A percentile compares a stretch with the other conserved stretches of the same genome.
These are phyloP conservation scores for Odocoileus virginianus DNA, from an alignment of 2,113 vertebrate genomes.

Conservation along the genomic window DNA sequence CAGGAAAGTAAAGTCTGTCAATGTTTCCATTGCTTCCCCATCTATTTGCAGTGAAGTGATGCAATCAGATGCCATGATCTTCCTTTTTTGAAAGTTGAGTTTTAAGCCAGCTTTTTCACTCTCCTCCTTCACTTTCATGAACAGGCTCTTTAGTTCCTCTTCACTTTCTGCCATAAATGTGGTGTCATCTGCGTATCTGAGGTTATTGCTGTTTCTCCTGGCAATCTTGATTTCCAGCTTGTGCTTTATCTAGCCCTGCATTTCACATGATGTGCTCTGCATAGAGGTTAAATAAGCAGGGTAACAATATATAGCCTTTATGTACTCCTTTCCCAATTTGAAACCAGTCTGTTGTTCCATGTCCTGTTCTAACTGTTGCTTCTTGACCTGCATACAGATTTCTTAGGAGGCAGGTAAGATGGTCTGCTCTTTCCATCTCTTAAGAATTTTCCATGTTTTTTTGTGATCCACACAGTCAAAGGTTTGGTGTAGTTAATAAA, in stretches of 20 bases:
- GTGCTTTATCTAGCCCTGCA: not conserved
- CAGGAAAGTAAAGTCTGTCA: not conserved
- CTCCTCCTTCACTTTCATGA: not conserved
- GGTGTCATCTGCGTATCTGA: not conserved
- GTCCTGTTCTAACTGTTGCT: not conserved
- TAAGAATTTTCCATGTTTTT: not conserved
- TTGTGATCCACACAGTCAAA: not conserved
- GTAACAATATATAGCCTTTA: not conserved
- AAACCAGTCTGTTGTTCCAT: not conserved
- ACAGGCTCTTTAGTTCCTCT: not conserved
- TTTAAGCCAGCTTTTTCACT: not conserved
- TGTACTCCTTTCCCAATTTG: not conserved
- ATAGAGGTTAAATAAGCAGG: not conserved
- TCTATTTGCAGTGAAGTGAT: not conserved
- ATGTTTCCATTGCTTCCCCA: not conserved
- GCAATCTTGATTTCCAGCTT: not conserved
- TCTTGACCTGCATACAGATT: not conserved
- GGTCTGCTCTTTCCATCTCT: not conserved
- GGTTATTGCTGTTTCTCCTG: not conserved
- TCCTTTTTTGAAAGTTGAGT: not conserved
- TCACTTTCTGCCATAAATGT: not conserved
- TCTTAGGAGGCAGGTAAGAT: not conserved
- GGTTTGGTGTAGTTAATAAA: not conserved
- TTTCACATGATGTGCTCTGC: not conserved
- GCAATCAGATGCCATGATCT: not conserved